Base-by-base conservation (phyloP, 2,888 invertebrate species). In the Clanis bilineata region DNA sequence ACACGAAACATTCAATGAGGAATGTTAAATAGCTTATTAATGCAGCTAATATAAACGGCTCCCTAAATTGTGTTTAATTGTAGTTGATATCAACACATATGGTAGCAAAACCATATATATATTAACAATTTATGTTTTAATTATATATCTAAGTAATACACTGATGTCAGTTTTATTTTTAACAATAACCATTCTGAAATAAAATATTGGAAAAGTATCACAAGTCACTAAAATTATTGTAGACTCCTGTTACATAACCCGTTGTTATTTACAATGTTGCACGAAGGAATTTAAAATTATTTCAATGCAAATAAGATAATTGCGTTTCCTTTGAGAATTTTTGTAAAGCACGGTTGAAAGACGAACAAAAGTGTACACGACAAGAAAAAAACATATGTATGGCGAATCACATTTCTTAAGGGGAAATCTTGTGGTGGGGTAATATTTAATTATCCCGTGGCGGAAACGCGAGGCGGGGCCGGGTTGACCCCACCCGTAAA, bases 401-500 rank as follows among this genome's bases (percentile, higher is more conserved):
- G 73, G 75, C 79, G 80, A 82, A 85, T 78, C 82, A 81, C 79
- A 81, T 77, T 81, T 79, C 74, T 79, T 80, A 73, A 83, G 82
- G 88, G 87, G 87, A 83, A 83, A 76, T 71, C 69, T 71, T 73
- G 77, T 85, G 81, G 90, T 88, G 88, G 90, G 90, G 90, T 85
- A 85, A 85, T 85, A 88, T 88, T 90, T 91, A 91, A 92, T 90
- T 91, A 90, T 90, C 81, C 86, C 71, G 77, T 79, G 65, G 83
- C 90, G 91, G 91, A 90, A 90, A 86, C 76, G 82, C 80, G 69
- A 90, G 92, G 92, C 91, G 92, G 91, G 88, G 84, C 89, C 90
- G 77, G 65, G 71, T 76, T 90, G 89, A 90, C 90, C 91, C 91
- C 90, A 85, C 91, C 91, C 88, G 90, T 79, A 72, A 79, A 80